Percentiles rank a stretch among this genome's conserved stretches.
Evolutionary conservation across 2,797 vertebrate species (phyloP).

Genomic region (Lates japonicus): DNA sequence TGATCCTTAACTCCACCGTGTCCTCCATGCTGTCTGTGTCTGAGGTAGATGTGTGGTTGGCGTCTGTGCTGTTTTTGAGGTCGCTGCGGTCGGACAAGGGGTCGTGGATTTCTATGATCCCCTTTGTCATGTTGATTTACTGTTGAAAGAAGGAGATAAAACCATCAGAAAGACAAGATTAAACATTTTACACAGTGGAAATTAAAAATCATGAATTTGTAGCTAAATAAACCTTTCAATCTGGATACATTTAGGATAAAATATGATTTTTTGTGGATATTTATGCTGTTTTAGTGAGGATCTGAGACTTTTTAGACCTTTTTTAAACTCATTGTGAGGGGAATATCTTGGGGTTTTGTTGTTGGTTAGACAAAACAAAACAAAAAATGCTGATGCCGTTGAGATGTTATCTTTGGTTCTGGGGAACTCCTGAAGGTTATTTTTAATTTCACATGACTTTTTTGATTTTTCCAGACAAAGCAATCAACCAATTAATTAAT

Average conservation of each 20-base stretch:
- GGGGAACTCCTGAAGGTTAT: no score
- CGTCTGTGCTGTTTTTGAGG: neutral
- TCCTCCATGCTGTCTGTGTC: slow-evolving; percentile 32
- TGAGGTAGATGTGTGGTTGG: neutral
- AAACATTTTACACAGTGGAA: neutral
- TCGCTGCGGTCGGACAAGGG: neutral
- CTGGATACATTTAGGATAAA: no score
- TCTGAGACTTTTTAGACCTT: no score
- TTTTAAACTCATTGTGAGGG: no score
- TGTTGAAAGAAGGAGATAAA: slow-evolving; percentile 6
- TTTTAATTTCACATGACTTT: neutral
- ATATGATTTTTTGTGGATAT: no score
- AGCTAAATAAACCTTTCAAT: no score
- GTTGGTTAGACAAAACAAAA: no score
- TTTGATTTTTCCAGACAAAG: neutral
- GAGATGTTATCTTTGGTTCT: no score
- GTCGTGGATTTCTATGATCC: slow-evolving; percentile 52
- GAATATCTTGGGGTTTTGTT: no score
- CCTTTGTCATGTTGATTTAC: slow-evolving; percentile 73
- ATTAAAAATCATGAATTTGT: neutral
- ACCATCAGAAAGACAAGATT: neutral
- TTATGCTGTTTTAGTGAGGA: no score
- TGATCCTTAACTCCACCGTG: slow-evolving; percentile 83
- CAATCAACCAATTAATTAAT: neutral
- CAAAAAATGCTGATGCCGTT: no score